These are phyloP conservation scores for Ginglymostoma cirratum DNA, from an alignment of 2,113 vertebrate genomes.

Conservation along the genomic window DNA sequence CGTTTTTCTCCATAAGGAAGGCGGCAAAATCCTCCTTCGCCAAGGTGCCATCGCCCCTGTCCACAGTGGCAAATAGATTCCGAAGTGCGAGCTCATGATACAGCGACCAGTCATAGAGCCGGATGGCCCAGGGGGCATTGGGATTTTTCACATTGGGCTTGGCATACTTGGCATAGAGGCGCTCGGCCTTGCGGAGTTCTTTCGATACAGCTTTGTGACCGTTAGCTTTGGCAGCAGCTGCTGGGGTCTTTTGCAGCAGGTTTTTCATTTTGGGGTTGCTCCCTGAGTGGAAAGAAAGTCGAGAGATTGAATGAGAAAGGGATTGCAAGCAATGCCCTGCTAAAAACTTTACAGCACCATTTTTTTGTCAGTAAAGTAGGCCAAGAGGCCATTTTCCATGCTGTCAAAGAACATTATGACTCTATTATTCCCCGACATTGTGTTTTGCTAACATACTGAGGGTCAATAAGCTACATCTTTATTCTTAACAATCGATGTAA, in stretches of 20 bases:
- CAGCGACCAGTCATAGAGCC: conserved; percentile 79
- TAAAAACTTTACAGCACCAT: neutral
- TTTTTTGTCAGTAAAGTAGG: neutral
- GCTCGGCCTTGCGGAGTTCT: conserved; percentile 68
- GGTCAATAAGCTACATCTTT: neutral
- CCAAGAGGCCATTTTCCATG: no score
- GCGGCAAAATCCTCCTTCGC: conserved; percentile 58
- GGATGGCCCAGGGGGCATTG: conserved; percentile 64
- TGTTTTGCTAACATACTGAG: neutral
- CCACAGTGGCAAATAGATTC: conserved; percentile 46
- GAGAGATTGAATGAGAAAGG: neutral
- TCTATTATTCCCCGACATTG: neutral
- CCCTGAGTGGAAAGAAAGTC: conserved; percentile 53
- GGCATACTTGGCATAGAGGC: conserved; percentile 51
- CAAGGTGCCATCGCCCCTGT: conserved; percentile 52
- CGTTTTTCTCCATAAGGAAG: conserved; percentile 54
- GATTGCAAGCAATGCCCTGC: neutral
- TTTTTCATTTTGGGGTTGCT: conserved; percentile 80
- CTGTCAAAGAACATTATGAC: no score
- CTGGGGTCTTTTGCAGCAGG: conserved; percentile 59
- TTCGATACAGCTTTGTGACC: conserved; percentile 68
- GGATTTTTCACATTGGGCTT: conserved; percentile 47
- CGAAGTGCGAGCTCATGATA: conserved; percentile 60
- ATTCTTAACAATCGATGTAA: neutral
- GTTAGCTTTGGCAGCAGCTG: conserved; percentile 61